Percentiles rank a stretch among this genome's conserved stretches.
phyloP scores from a whole-genome alignment of 2,113 vertebrate species.

The Mystacornis crossleyi region DNA sequence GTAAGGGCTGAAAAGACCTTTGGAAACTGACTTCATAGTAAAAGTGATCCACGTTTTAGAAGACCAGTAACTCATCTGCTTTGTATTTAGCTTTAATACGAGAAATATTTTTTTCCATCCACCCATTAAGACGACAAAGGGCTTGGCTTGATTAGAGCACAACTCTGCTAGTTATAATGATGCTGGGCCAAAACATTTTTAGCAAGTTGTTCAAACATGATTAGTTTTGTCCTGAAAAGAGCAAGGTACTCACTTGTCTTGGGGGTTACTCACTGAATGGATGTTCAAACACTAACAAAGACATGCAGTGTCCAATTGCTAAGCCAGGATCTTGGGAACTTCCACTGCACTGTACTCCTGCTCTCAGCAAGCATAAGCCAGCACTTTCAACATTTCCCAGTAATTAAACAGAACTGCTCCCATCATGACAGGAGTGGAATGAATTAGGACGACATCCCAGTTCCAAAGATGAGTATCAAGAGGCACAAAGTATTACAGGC shows the following conservation, averaged over 20 bases:
- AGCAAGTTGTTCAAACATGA: neutral
- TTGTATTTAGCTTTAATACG: neutral
- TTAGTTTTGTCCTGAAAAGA: neutral
- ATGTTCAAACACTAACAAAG: constrained; percentile 16
- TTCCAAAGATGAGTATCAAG: neutral
- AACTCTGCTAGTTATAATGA: neutral
- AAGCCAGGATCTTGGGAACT: neutral
- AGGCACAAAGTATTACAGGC: neutral
- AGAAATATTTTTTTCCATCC: neutral
- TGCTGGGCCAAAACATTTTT: neutral
- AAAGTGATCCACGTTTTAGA: neutral
- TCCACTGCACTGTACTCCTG: neutral
- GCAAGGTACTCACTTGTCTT: neutral
- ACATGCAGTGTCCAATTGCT: neutral
- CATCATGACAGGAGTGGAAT: neutral
- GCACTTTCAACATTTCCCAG: neutral
- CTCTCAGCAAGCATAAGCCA: neutral
- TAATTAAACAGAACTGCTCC: neutral
- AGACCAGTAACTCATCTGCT: neutral
- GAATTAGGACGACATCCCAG: neutral
- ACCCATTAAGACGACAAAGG: neutral
- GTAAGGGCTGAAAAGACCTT: neutral
- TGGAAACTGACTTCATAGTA: neutral
- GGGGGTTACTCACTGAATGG: neutral
- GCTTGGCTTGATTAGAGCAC: neutral